Evolutionary conservation across 1,140 invertebrate genomes (phyloP), one percentile per base, ranked within the genome.

Genomic region (Cecropterus lyciades): DNA sequence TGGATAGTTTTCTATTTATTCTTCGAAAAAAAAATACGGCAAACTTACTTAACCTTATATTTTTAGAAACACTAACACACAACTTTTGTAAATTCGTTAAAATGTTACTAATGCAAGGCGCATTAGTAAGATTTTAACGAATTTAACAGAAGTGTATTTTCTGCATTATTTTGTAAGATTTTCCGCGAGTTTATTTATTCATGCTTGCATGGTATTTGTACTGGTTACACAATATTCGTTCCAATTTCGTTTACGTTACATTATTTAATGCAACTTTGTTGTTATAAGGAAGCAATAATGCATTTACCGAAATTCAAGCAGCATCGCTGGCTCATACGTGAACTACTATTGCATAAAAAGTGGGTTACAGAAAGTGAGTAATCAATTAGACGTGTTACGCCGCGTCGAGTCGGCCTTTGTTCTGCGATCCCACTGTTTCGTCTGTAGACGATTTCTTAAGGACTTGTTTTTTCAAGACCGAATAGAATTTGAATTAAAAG

Each of bases 351-450:
- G 60, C 62, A 49, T 48, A 62, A 75, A 73, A 75, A 75, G 66
- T 75, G 49, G 70, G 66, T 70, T 69, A 63, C 76, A 73, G 76
- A 80, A 80, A 79, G 77, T 79, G 77, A 83, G 70, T 80, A 80
- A 82, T 75, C 80, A 85, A 83, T 87, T 84, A 83, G 74, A 71
- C 63, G 40, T 67, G 70, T 77, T 70, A 71, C 70, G 70, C 57
- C 37, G 65, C 49, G n/a, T n/a, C n/a, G n/a, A n/a, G n/a, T 7
- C 37, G 52, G 49, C 66, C 70, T 78, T 85, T 81, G 81, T 82
- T 76, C 66, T 33, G 13, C 67, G 30, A 43, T 75, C 80, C 57
- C 75, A 75, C 77, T 69, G 65, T 82, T 79, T 77, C 75, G 70
- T 75, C 59, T 59, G 57, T 51, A 27, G 62, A 68, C 66, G 48